phyloP scores from a whole-genome alignment of 92 coral and sea anemone species.

The Pocillopora meandrina region DNA sequence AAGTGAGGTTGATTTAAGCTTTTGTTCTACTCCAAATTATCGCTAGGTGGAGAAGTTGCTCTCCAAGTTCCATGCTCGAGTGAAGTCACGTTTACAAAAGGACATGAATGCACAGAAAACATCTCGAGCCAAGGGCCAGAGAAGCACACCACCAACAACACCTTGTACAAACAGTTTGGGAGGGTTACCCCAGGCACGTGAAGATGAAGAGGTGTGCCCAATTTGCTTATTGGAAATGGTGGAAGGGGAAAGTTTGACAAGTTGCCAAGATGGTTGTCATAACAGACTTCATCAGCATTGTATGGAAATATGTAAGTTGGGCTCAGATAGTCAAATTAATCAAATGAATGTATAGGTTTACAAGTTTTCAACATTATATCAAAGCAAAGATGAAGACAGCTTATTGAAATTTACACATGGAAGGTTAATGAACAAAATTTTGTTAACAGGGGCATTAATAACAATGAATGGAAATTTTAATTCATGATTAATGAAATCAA shows the following conservation, averaged over 20 bases:
- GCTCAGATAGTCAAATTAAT: too few species aligned
- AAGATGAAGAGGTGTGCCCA: conserved; percentile 94
- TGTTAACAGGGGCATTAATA: too few species aligned
- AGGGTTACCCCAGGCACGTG: conserved; percentile 49
- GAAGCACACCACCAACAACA: conserved; percentile 67
- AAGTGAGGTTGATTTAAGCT: too few species aligned
- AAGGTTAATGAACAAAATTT: too few species aligned
- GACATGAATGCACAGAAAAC: conserved; percentile 52
- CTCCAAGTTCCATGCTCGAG: conserved; percentile 81
- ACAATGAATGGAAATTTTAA: too few species aligned
- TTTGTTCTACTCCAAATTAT: neutral
- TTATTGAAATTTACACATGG: too few species aligned
- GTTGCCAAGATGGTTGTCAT: conserved; percentile 86
- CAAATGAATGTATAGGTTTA: too few species aligned
- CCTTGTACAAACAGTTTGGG: conserved; percentile 56
- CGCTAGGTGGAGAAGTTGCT: conserved; percentile 89
- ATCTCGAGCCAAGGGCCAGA: conserved; percentile 50
- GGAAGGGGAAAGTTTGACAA: conserved; percentile 94
- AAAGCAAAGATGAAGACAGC: too few species aligned
- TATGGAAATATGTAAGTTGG: conserved; percentile 92
- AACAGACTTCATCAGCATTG: conserved; percentile 95
- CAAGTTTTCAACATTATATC: too few species aligned
- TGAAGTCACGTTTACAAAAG: conserved; percentile 80
- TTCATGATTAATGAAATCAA: too few species aligned
- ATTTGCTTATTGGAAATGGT: conserved; percentile 98